Conservation (phyloP, 1,140 invertebrate genomes). For the Drosophila kikkawai region DNA sequence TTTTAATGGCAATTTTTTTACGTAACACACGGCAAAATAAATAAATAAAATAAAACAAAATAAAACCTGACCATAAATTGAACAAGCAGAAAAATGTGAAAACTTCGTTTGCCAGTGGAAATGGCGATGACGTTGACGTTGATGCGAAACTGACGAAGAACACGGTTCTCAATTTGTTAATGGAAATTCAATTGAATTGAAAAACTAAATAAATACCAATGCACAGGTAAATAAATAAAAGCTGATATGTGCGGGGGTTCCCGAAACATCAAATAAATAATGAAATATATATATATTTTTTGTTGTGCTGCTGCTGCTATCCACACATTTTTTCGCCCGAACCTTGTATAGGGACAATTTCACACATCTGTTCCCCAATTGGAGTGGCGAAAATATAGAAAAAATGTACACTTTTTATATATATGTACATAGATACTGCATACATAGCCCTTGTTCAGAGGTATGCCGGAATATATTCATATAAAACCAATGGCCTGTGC, state of each 20-base stretch:
- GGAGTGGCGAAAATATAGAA: slow-evolving; percentile 18
- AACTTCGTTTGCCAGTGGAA: slow-evolving; percentile 19
- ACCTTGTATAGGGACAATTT: slow-evolving; percentile 27
- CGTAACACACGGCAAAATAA: slow-evolving; percentile 9
- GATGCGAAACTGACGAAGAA: slow-evolving; percentile 42
- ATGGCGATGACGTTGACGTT: slow-evolving; percentile 30
- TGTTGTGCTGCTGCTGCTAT: neutral
- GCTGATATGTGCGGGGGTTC: neutral
- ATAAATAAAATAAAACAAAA: slow-evolving; percentile 15
- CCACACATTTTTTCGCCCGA: slow-evolving; percentile 6
- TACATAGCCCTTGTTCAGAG: neutral
- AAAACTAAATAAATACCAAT: slow-evolving; percentile 73
- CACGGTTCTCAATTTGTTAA: slow-evolving; percentile 74
- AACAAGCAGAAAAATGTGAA: slow-evolving; percentile 39
- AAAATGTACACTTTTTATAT: slow-evolving; percentile 23
- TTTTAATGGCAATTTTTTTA: slow-evolving; percentile 30
- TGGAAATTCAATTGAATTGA: slow-evolving; percentile 79
- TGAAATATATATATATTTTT: slow-evolving; percentile 30
- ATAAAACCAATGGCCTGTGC: slow-evolving; percentile 25
- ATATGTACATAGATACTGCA: neutral
- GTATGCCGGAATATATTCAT: slow-evolving; percentile 13
- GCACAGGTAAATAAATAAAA: slow-evolving; percentile 63
- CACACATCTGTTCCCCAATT: slow-evolving; percentile 45
- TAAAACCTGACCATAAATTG: slow-evolving; percentile 35
- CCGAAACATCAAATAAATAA: slow-evolving; percentile 58